A percentile compares a stretch with the other conserved stretches of the same genome.
phyloP scores from a whole-genome alignment of 1,140 invertebrate genomes.

The Pogonus chalceus region DNA sequence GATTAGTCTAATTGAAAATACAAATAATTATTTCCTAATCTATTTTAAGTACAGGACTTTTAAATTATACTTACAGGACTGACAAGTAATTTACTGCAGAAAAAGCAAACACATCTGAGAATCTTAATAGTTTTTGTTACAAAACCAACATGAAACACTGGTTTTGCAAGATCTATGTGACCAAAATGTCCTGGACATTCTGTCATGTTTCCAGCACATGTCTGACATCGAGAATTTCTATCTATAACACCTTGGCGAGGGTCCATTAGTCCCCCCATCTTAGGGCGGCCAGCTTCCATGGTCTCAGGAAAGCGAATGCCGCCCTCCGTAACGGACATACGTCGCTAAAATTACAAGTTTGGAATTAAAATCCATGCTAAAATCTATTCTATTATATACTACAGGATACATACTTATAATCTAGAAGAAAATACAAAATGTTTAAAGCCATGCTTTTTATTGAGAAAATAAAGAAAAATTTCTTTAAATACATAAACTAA shows the following conservation, averaged over 20 bases:
- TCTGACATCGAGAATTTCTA: slow-evolving; percentile 86
- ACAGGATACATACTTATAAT: too few relatives aligned
- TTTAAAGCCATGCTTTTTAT: too few relatives aligned
- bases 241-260: slow-evolving; percentile 97
- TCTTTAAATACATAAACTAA: too few relatives aligned
- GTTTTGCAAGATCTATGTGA: slow-evolving; percentile 97
- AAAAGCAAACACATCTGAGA: slow-evolving; percentile 93
- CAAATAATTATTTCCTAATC: slow-evolving; percentile 15
- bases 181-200: slow-evolving; percentile 99
- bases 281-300: slow-evolving; percentile 95
- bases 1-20: slow-evolving; percentile 59
- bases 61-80: slow-evolving; percentile 64
- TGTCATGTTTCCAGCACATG: slow-evolving; percentile 95
- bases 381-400: too few relatives aligned
- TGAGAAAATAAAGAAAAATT: too few relatives aligned
- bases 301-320: slow-evolving; percentile 96
- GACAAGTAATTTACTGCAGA: slow-evolving; percentile 91
- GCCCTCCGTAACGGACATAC: slow-evolving; percentile 95
- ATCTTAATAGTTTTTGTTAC: slow-evolving; percentile 96
- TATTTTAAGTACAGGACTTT: not conserved
- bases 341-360: slow-evolving; percentile 79
- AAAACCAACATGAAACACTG: slow-evolving; percentile 97
- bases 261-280: slow-evolving; percentile 97
- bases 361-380: too few relatives aligned
- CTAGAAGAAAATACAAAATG: too few relatives aligned